Percentiles rank a stretch among this genome's conserved stretches.
Conservation (phyloP, 1,140 invertebrate genomes). For the Dendrolimus kikuchii region DNA sequence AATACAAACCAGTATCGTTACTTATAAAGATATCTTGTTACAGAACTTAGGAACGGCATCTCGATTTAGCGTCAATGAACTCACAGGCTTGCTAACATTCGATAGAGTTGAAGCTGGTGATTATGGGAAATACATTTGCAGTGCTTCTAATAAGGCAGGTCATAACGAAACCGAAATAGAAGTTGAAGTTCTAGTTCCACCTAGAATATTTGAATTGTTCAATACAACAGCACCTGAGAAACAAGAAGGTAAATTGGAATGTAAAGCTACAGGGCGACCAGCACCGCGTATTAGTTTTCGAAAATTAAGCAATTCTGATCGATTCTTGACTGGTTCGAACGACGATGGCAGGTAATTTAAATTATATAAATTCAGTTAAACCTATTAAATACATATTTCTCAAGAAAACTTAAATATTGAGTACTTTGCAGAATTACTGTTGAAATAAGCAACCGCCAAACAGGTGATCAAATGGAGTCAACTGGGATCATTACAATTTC, state of each 20-base stretch:
- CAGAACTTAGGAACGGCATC: conserved; percentile 79
- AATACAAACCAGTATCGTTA: neutral
- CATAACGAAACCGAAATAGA: conserved; percentile 75
- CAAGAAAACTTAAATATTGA: neutral
- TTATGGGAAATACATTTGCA: conserved; percentile 86
- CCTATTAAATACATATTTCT: neutral
- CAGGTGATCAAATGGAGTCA: conserved; percentile 75
- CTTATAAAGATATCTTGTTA: conserved; percentile 17
- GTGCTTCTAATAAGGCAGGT: conserved; percentile 87
- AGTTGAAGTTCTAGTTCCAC: conserved; percentile 82
- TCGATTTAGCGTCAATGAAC: conserved; percentile 82
- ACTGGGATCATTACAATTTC: conserved; percentile 77
- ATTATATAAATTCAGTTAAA: conserved; percentile 6
- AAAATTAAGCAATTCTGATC: conserved; percentile 73
- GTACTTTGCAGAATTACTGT: conserved; percentile 72
- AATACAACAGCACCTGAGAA: conserved; percentile 81
- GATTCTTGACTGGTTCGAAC: conserved; percentile 76
- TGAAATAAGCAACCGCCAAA: conserved; percentile 60
- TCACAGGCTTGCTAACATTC: conserved; percentile 81
- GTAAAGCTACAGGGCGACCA: conserved; percentile 84
- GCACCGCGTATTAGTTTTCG: conserved; percentile 83
- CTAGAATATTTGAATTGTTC: conserved; percentile 83
- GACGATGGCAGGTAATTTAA: conserved; percentile 71
- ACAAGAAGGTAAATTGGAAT: conserved; percentile 78
- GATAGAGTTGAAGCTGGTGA: conserved; percentile 84